phyloP scores from a whole-genome alignment of 2,888 invertebrate genomes.

The Tipula unca region DNA sequence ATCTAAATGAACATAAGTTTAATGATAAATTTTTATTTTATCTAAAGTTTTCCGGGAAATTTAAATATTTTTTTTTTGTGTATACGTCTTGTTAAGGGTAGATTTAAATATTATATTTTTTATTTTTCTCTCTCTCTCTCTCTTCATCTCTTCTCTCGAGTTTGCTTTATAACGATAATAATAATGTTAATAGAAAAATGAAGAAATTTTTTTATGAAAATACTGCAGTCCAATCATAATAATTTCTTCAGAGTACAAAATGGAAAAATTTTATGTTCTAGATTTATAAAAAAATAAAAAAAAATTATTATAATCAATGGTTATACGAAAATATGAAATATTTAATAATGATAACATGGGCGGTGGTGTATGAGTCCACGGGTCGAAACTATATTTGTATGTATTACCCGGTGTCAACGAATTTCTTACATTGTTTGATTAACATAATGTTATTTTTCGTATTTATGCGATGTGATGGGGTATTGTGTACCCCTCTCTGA shows the following conservation, averaged over 20 bases:
- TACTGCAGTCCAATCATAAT: constrained; percentile 19
- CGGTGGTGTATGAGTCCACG: neutral
- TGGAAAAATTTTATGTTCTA: neutral
- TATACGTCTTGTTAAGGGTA: neutral
- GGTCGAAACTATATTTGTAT: neutral
- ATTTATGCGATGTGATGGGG: neutral
- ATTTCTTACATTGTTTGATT: neutral
- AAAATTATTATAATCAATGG: neutral
- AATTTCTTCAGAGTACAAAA: neutral
- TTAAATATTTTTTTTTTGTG: neutral
- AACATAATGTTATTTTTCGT: neutral
- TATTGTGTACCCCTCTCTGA: neutral
- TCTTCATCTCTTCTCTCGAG: too few species aligned
- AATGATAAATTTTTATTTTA: constrained; percentile 8
- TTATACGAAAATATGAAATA: neutral
- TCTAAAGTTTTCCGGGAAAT: constrained; percentile 14
- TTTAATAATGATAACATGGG: neutral
- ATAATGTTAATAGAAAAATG: neutral
- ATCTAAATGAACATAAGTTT: constrained; percentile 8
- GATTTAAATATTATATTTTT: neutral
- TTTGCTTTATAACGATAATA: neutral
- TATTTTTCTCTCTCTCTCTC: neutral
- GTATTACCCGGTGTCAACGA: neutral
- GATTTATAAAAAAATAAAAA: neutral
- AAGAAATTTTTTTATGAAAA: neutral